Conservation (phyloP, 1,140 invertebrate genomes). For the Orius laevigatus region DNA sequence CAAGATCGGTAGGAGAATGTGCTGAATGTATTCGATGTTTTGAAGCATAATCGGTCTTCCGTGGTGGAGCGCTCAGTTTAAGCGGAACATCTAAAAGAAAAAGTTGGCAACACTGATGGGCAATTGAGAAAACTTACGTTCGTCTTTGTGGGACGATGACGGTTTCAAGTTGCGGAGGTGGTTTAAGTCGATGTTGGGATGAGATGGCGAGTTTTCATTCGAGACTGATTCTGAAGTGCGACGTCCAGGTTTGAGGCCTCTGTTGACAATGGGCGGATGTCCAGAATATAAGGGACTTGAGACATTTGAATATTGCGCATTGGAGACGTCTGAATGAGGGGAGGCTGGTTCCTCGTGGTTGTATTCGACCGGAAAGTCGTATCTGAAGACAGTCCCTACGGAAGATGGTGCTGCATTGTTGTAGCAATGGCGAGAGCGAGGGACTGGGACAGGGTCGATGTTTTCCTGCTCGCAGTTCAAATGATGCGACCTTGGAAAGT, state of each 20-base stretch:
- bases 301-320: slow-evolving; percentile 38
- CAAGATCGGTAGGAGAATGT: neutral
- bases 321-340: slow-evolving; percentile 28
- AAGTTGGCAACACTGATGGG: no score
- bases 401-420: slow-evolving; percentile 51
- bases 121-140: slow-evolving; percentile 17
- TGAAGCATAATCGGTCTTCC: no score
- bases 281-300: slow-evolving; percentile 29
- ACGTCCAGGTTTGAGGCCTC: slow-evolving; percentile 58
- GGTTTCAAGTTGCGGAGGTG: slow-evolving; percentile 33
- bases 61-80: no score
- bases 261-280: slow-evolving; percentile 51
- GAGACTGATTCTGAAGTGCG: slow-evolving; percentile 35
- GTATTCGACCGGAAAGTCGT: slow-evolving; percentile 29
- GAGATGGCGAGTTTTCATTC: slow-evolving; percentile 26
- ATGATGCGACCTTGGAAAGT: slow-evolving; percentile 51
- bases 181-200: slow-evolving; percentile 32
- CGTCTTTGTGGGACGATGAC: slow-evolving; percentile 19
- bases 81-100: no score
- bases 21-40: no score
- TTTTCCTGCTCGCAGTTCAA: slow-evolving; percentile 25
- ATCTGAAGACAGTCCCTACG: slow-evolving; percentile 34
- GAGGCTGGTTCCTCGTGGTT: slow-evolving; percentile 32
- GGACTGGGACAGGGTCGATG: slow-evolving; percentile 15
- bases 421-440: slow-evolving; percentile 40